Percentiles rank a stretch among this genome's conserved stretches.
Conservation (phyloP, 2,888 invertebrate genomes). For the Eupithecia centaureata region DNA sequence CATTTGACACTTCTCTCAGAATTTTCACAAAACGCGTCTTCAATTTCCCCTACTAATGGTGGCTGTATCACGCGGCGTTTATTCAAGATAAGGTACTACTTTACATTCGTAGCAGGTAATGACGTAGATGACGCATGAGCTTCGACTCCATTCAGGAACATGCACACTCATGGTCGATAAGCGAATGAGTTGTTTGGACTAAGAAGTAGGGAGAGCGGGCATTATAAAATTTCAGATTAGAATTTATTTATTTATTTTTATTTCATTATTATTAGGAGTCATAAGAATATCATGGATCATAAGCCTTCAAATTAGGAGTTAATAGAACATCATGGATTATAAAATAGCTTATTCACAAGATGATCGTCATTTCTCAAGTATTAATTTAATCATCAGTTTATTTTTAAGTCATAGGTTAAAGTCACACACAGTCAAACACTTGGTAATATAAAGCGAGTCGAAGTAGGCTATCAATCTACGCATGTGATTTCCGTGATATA, state of each 20-base stretch:
- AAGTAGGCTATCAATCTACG: background rate
- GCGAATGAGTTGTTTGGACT: slow-evolving; percentile 53
- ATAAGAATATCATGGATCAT: too few species aligned
- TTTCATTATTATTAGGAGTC: too few species aligned
- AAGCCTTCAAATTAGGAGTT: background rate
- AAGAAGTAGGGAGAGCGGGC: slow-evolving; percentile 3
- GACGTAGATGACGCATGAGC: slow-evolving; percentile 64
- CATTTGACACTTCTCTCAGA: background rate
- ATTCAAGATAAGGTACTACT: slow-evolving; percentile 28
- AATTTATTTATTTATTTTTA: too few species aligned
- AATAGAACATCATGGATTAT: background rate
- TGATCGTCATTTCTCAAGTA: too few species aligned
- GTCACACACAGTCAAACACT: too few species aligned
- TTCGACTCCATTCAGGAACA: slow-evolving; percentile 63
- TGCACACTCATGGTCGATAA: slow-evolving; percentile 70
- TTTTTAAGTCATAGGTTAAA: too few species aligned
- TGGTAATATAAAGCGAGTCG: too few species aligned
- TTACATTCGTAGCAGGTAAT: slow-evolving; percentile 57
- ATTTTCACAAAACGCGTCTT: background rate
- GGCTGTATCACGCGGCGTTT: slow-evolving; percentile 10
- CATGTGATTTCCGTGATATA: too few species aligned
- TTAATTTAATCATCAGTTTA: too few species aligned
- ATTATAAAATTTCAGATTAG: background rate
- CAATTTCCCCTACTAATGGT: slow-evolving; percentile 11
- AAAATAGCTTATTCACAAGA: background rate